These are phyloP conservation scores for Fragum whitleyi DNA, from an alignment of 2,888 invertebrate genomes.

Conservation along the genomic window DNA sequence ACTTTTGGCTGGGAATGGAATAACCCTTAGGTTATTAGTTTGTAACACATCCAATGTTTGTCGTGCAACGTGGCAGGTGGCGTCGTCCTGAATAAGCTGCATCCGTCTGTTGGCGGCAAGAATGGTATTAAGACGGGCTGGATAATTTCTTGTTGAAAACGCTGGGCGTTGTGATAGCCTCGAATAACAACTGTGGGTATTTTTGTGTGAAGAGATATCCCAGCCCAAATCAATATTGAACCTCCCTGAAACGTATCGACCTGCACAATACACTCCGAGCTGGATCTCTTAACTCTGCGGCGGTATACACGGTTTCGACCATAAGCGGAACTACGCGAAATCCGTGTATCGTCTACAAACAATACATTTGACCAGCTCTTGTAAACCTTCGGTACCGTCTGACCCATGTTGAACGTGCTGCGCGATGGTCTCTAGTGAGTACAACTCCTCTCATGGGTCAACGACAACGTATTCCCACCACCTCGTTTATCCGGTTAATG, in stretches of 20 bases:
- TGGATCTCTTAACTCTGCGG: neutral
- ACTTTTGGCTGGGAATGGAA: constrained; percentile 35
- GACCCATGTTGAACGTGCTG: neutral
- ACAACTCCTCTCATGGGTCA: neutral
- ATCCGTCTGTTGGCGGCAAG: constrained; percentile 11
- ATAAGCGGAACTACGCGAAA: neutral
- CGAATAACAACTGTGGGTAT: constrained; percentile 6
- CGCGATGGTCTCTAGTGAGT: neutral
- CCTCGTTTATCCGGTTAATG: neutral
- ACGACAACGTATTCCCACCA: neutral
- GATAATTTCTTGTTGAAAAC: constrained; percentile 15
- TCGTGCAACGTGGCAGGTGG: constrained; percentile 40
- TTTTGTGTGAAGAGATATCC: constrained; percentile 25
- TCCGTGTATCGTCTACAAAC: constrained; percentile 21
- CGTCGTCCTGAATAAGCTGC: constrained; percentile 37
- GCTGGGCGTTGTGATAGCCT: constrained; percentile 15
- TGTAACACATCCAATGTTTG: constrained; percentile 9
- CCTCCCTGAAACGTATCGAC: constrained; percentile 27
- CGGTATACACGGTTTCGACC: constrained; percentile 25
- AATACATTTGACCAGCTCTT: constrained; percentile 24
- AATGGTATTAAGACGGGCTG: constrained; percentile 13
- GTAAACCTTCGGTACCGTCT: constrained; percentile 13
- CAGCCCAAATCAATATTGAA: constrained; percentile 33
- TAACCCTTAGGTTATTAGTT: constrained; percentile 30
- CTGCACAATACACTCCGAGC: constrained; percentile 12